phyloP scores from a whole-genome alignment of 2,797 vertebrate species.

The Todus mexicanus region DNA sequence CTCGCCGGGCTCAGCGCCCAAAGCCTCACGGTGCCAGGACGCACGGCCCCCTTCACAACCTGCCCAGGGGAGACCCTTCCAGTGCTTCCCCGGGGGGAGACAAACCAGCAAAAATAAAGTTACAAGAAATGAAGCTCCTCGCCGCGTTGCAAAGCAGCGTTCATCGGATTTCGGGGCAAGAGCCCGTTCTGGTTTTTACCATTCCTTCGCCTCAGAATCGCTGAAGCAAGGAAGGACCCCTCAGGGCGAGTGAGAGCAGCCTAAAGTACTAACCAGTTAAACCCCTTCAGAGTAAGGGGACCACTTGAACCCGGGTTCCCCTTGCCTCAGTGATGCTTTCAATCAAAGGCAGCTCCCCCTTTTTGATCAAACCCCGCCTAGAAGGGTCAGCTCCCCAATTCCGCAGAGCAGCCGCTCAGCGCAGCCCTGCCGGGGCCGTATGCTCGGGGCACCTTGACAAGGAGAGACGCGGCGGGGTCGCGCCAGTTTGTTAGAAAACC shows the following conservation, averaged over 20 bases:
- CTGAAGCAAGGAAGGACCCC: background rate
- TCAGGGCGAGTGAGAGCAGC: background rate
- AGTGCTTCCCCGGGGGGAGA: background rate
- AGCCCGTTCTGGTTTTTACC: conserved; percentile 29
- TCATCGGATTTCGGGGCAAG: conserved; percentile 34
- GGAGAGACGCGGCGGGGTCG: conserved; percentile 26
- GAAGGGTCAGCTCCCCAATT: conserved; percentile 48
- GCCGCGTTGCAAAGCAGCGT: background rate
- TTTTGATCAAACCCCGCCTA: conserved; percentile 52
- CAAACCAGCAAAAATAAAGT: background rate
- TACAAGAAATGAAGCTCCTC: background rate
- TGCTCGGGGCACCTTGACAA: conserved; percentile 56
- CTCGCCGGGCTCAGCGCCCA: background rate
- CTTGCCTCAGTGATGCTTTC: conserved; percentile 66
- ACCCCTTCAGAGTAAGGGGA: conserved; percentile 35
- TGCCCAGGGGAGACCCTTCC: conserved; percentile 26
- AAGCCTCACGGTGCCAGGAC: conserved; percentile 31
- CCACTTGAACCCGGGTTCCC: conserved; percentile 54
- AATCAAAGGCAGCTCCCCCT: conserved; percentile 57
- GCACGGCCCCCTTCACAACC: conserved; percentile 22
- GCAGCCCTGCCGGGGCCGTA: conserved; percentile 40
- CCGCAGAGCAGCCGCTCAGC: conserved; percentile 47
- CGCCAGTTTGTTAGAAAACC: conserved; percentile 56
- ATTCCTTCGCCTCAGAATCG: conserved; percentile 35
- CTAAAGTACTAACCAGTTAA: conserved; percentile 24